A percentile compares a stretch with the other conserved stretches of the same genome.
Evolutionary conservation across 1,140 invertebrate species (phyloP).

Genomic region (Hermetia illucens): DNA sequence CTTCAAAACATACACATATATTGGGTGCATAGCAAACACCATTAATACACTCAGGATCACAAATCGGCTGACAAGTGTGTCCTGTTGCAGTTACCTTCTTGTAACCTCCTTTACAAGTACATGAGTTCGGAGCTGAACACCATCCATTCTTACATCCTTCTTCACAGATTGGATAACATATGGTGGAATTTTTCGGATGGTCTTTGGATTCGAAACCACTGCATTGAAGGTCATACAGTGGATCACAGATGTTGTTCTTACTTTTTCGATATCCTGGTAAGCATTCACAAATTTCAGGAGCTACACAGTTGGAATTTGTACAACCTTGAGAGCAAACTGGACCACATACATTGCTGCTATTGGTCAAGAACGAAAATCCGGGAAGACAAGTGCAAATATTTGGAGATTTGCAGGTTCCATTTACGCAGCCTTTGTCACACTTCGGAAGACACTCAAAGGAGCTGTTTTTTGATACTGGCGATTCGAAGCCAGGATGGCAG

Average conservation of each 20-base stretch:
- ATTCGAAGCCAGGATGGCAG: not conserved
- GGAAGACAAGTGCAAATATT: not conserved
- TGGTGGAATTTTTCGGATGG: constrained; percentile 7
- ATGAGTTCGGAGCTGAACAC: constrained; percentile 31
- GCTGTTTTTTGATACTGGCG: constrained; percentile 7
- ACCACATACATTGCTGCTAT: not conserved
- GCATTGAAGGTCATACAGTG: constrained; percentile 37
- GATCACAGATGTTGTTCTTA: too few species aligned
- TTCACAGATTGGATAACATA: constrained; percentile 37
- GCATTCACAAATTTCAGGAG: constrained; percentile 37
- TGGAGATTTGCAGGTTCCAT: not conserved
- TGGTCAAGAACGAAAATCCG: not conserved
- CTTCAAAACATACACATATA: constrained; percentile 29
- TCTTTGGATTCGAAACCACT: constrained; percentile 18
- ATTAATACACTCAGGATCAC: constrained; percentile 33
- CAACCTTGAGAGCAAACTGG: not conserved
- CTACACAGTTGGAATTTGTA: constrained; percentile 33
- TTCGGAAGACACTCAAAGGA: constrained; percentile 36
- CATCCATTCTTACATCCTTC: constrained; percentile 7
- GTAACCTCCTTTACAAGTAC: constrained; percentile 28
- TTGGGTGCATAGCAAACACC: constrained; percentile 37
- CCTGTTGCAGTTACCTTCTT: constrained; percentile 22
- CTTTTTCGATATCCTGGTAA: constrained; percentile 36
- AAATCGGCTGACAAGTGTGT: constrained; percentile 37
- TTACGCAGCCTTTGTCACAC: constrained; percentile 31